Conservation (phyloP, 2,113 vertebrate species). For the Chrysochloris asiatica region DNA sequence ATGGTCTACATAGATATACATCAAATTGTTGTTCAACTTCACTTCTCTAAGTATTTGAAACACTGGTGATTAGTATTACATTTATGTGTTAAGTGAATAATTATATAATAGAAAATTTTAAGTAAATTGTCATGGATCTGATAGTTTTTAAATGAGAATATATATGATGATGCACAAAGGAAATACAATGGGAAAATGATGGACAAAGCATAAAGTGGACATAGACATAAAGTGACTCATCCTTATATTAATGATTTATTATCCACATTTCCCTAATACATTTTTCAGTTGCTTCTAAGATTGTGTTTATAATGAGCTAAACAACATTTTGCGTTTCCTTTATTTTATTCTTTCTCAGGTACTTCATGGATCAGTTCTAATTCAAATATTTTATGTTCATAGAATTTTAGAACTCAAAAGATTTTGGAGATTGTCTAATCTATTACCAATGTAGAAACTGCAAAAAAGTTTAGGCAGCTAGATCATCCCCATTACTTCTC, state of each 20-base stretch:
- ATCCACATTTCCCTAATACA: background rate
- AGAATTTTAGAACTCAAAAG: background rate
- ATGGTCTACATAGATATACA: background rate
- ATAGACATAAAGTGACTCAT: background rate
- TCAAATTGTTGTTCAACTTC: background rate
- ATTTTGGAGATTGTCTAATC: background rate
- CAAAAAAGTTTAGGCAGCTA: too few species aligned
- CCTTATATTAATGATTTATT: rapidly evolving
- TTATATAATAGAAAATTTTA: background rate
- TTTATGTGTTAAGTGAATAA: background rate
- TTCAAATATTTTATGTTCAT: background rate
- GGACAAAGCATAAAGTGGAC: too few species aligned
- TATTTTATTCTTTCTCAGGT: background rate
- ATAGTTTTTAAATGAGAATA: background rate
- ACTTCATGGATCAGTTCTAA: background rate
- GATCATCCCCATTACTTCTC: too few species aligned
- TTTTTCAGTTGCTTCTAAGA: background rate
- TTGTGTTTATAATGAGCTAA: rapidly evolving
- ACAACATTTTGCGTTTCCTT: background rate
- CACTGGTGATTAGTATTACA: background rate
- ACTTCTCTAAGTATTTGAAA: background rate
- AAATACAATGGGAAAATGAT: background rate
- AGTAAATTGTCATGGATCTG: background rate
- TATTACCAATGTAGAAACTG: background rate
- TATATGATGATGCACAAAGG: background rate